These are phyloP conservation scores for Sarotherodon lohbergeri DNA, from an alignment of 2,113 vertebrate species.

Conservation along the genomic window DNA sequence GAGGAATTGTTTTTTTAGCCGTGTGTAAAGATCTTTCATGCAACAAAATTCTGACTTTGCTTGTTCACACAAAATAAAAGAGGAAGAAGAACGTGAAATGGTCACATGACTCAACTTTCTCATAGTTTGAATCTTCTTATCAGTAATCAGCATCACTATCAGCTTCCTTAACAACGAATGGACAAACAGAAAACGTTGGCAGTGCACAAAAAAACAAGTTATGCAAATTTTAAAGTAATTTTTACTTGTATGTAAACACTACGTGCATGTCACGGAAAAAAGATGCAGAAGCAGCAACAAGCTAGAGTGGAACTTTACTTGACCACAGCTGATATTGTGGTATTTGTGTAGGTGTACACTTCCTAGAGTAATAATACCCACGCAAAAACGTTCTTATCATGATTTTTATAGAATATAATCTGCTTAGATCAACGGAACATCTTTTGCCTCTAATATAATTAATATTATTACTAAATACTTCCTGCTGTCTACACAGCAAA, in stretches of 20 bases:
- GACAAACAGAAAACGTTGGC: background rate
- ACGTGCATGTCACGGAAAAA: background rate
- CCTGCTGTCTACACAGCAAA: fast-evolving
- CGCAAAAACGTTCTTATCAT: background rate
- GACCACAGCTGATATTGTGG: background rate
- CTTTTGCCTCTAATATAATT: background rate
- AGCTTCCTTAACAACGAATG: fast-evolving
- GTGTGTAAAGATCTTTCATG: fast-evolving
- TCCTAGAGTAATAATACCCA: background rate
- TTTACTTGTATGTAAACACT: background rate
- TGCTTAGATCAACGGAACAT: background rate
- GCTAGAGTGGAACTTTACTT: background rate
- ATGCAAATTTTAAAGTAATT: background rate
- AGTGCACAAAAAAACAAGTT: background rate
- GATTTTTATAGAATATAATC: fast-evolving
- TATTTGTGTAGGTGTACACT: background rate
- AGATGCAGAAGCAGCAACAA: background rate
- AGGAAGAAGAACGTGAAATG: background rate
- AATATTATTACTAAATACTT: fast-evolving
- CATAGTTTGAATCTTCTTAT: background rate
- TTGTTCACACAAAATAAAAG: background rate
- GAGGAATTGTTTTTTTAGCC: background rate
- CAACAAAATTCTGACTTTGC: background rate
- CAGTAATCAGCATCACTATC: background rate
- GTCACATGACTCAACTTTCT: background rate